These are phyloP conservation scores for Tychaedon coryphoeus DNA, from an alignment of 2,113 vertebrate species.

Conservation along the genomic window DNA sequence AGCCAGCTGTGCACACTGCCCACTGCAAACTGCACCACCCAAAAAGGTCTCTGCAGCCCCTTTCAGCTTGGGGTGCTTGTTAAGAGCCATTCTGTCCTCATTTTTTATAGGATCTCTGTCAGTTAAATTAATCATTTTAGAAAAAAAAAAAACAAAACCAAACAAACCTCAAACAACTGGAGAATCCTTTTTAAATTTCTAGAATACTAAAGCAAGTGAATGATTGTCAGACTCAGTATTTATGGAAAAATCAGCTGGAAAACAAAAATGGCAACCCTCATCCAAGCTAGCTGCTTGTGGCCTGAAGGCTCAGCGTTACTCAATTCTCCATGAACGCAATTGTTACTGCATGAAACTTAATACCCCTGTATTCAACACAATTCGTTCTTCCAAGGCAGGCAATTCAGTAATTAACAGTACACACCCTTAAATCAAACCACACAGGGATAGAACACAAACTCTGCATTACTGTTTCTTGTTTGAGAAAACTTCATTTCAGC, in stretches of 20 bases:
- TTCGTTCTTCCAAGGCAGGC: background rate
- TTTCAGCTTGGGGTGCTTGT: background rate
- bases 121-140: background rate
- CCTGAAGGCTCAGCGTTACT: background rate
- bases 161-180: background rate
- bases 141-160: background rate
- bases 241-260: slow-evolving; percentile 2
- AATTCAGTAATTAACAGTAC: background rate
- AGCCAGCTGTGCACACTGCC: background rate
- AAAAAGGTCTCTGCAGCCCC: background rate
- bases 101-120: background rate
- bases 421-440: background rate
- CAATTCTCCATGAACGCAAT: background rate
- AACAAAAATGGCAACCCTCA: background rate
- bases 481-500: background rate
- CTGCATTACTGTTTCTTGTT: background rate
- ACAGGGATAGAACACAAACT: background rate
- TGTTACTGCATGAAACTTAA: background rate
- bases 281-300: background rate
- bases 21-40: background rate
- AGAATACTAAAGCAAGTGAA: background rate
- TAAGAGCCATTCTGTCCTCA: background rate
- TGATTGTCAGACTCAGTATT: background rate
- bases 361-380: background rate
- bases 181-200: background rate